These are phyloP conservation scores for Promerops cafer DNA, from an alignment of 2,113 vertebrate species.

Conservation along the genomic window DNA sequence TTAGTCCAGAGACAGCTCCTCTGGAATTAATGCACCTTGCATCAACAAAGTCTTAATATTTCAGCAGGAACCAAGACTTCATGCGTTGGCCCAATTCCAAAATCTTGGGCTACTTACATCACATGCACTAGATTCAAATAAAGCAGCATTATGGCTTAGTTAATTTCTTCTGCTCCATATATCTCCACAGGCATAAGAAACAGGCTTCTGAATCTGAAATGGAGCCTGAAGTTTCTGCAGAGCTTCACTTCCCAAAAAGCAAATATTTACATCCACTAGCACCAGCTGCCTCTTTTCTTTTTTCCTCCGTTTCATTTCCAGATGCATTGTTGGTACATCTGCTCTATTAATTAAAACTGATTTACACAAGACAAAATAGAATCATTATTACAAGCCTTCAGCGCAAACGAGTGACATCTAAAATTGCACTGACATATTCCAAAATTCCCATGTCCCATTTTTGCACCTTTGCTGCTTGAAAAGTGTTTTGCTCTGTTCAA, in stretches of 20 bases:
- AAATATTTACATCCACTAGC: slow-evolving; percentile 35
- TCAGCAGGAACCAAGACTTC: not conserved
- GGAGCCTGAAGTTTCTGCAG: slow-evolving; percentile 10
- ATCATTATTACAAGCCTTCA: slow-evolving; percentile 45
- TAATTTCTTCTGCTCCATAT: slow-evolving; percentile 29
- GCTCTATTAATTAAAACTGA: slow-evolving; percentile 60
- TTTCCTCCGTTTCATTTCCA: slow-evolving; percentile 1
- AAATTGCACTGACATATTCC: not conserved
- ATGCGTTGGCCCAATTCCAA: not conserved
- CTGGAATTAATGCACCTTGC: not conserved
- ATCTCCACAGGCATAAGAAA: not conserved
- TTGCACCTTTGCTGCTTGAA: not conserved
- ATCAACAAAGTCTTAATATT: not conserved
- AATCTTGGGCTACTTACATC: not conserved
- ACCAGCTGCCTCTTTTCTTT: slow-evolving; percentile 35
- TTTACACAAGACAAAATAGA: slow-evolving; percentile 57
- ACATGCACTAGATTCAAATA: not conserved
- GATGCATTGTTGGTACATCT: slow-evolving; percentile 58
- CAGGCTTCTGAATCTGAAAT: not conserved
- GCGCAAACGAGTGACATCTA: not conserved
- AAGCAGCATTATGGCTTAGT: not conserved
- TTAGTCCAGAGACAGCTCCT: not conserved
- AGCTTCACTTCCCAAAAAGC: slow-evolving; percentile 7
- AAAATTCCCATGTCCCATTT: slow-evolving; percentile 28
- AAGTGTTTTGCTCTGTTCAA: slow-evolving; percentile 23